Evolutionary conservation across 2,113 vertebrate genomes (phyloP).

Genomic region (Centropus unirufus): DNA sequence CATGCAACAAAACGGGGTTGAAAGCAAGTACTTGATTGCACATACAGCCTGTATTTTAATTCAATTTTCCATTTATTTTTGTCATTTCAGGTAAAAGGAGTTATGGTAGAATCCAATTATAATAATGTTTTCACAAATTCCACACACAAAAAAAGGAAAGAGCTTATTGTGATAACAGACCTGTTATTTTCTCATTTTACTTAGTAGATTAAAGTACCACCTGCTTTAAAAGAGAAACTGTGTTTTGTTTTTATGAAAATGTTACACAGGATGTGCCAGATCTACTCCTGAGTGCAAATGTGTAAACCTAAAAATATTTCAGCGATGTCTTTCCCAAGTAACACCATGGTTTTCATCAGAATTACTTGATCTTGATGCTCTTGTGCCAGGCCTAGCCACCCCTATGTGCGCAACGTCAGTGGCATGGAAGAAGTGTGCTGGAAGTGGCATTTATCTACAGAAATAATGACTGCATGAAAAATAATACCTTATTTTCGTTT

Average conservation of each 20-base stretch:
- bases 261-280: background rate
- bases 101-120: background rate
- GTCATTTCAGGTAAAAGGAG: background rate
- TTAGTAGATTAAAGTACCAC: background rate
- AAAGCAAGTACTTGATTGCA: background rate
- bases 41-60: background rate
- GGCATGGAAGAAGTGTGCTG: background rate
- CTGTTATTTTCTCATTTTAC: background rate
- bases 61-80: constrained; percentile 5
- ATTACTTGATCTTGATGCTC: background rate
- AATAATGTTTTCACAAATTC: background rate
- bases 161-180: background rate
- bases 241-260: background rate
- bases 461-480: background rate
- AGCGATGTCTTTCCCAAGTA: background rate
- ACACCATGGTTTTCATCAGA: background rate
- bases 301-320: background rate
- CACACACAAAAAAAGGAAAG: background rate
- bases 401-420: background rate
- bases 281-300: background rate
- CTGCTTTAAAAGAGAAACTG: background rate
- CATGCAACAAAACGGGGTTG: background rate
- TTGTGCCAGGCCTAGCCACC: background rate
- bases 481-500: background rate
- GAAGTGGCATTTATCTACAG: background rate